Evolutionary conservation across 2,888 invertebrate genomes (phyloP).

Genomic region (Ennomos erosarius): DNA sequence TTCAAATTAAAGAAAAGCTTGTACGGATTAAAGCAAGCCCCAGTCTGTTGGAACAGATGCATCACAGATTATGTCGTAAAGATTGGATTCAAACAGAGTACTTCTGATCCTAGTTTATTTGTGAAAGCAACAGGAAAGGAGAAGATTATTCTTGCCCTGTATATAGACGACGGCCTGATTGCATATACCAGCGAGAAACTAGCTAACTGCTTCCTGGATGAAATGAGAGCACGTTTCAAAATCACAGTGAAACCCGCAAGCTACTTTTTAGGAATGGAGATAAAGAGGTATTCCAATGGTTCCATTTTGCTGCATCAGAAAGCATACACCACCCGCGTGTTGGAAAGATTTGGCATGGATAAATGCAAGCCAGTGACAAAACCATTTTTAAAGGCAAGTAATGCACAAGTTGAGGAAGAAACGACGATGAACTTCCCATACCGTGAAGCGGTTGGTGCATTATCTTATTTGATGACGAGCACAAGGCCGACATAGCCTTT

Average conservation of each 20-base stretch:
- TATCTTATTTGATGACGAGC: no score
- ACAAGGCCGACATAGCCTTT: no score
- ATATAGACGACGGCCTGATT: not conserved
- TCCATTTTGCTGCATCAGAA: not conserved
- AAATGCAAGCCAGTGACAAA: not conserved
- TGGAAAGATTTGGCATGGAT: not conserved
- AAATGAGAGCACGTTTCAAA: not conserved
- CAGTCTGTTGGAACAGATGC: not conserved
- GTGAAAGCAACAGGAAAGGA: not conserved
- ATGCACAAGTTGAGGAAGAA: no score
- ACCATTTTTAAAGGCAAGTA: not conserved
- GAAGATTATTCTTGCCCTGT: not conserved
- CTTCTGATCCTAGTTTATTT: not conserved
- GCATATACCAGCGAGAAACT: not conserved
- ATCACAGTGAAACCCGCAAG: not conserved
- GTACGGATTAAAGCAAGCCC: conserved; percentile 1
- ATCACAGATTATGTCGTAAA: not conserved
- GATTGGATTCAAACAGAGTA: not conserved
- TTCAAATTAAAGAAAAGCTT: conserved; percentile 1
- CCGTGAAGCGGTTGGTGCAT: no score
- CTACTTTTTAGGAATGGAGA: not conserved
- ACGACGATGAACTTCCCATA: no score
- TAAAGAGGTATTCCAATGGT: not conserved
- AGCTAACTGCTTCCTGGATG: not conserved
- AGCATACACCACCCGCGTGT: not conserved